phyloP scores from a whole-genome alignment of 2,113 vertebrate species.

The Eurystomus gularis region DNA sequence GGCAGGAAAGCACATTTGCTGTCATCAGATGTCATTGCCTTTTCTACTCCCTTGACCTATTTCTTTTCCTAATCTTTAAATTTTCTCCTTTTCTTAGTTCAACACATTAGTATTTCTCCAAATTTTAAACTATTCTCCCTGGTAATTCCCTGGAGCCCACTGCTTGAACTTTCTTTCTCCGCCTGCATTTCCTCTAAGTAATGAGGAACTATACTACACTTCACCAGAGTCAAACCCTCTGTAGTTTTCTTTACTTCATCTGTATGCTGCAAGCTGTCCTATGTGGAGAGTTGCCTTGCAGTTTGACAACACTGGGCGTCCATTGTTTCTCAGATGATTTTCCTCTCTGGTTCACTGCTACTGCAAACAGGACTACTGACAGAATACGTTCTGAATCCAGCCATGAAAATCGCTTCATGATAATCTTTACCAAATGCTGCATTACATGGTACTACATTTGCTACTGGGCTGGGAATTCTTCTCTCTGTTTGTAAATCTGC shows the following conservation, averaged over 20 bases:
- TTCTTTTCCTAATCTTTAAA: not conserved
- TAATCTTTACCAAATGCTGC: slow-evolving; percentile 45
- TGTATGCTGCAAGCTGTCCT: not conserved
- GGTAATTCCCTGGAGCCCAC: not conserved
- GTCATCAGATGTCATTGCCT: not conserved
- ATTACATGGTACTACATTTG: slow-evolving; percentile 12
- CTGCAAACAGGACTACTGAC: slow-evolving; percentile 7
- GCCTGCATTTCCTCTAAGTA: not conserved
- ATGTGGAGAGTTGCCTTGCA: not conserved
- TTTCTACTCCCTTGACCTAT: slow-evolving; percentile 17
- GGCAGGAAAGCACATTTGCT: not conserved
- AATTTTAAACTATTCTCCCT: slow-evolving; percentile 25
- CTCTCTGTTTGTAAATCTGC: slow-evolving; percentile 39
- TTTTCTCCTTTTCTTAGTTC: slow-evolving; percentile 14
- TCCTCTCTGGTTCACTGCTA: slow-evolving; percentile 5
- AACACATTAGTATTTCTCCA: slow-evolving; percentile 3
- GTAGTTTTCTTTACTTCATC: not conserved
- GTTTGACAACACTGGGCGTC: not conserved
- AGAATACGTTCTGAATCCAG: not conserved
- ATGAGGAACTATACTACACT: not conserved
- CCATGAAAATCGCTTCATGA: not conserved
- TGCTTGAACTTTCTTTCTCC: not conserved
- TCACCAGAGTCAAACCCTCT: not conserved
- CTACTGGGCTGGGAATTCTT: slow-evolving; percentile 13
- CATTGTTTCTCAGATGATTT: slow-evolving; percentile 13